Evolutionary conservation across 2,888 invertebrate genomes (phyloP), one percentile per base, ranked within the genome.

Genomic region (Villa cingulata): DNA sequence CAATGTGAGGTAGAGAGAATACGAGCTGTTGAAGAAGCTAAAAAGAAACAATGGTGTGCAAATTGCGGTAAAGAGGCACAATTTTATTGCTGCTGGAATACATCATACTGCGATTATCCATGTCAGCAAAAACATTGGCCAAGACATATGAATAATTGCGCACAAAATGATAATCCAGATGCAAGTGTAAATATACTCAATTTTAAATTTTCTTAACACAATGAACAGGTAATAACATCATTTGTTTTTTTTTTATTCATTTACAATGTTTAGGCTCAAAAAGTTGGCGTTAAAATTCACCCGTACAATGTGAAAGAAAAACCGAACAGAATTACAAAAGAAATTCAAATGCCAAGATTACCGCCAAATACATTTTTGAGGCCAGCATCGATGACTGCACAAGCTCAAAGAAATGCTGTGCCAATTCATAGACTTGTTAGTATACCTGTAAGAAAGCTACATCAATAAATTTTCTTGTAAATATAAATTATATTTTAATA

Each of bases 81-180:
- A 57, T 88, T 89, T 66, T 90, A 91, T 68, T 95, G 95, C 62
- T 95, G 95, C 63, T 95, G 94, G 92, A 94, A 92, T 71, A 92
- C 92, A 0, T 82, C 89, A 45, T 95, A 95, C 68, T 95, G 94
- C 68, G 86, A 87, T 70, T 84, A 85, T 63, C 76, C 81, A 2
- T 94, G 94, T 59, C 92, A 92, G 68, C 80, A 85, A 60, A 74
- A 80, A 55, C 90, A 92, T 66, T 92, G 92, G 92, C 68, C 81
- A 1, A 70, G 74, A 10, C 92, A 92, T 66, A 80, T 65, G 3
- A 23, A 51, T 4, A 50, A 51, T 16, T 65, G 65, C 51, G 59
- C 59, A 3, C 65, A 65, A 54, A 55, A 53, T 7, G 55, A 54
- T 46, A 47, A 48, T 44, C 23, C 45, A n/a, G 50, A 52, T 46